Conservation (phyloP, 2,113 vertebrate species). For the Scortum barcoo region DNA sequence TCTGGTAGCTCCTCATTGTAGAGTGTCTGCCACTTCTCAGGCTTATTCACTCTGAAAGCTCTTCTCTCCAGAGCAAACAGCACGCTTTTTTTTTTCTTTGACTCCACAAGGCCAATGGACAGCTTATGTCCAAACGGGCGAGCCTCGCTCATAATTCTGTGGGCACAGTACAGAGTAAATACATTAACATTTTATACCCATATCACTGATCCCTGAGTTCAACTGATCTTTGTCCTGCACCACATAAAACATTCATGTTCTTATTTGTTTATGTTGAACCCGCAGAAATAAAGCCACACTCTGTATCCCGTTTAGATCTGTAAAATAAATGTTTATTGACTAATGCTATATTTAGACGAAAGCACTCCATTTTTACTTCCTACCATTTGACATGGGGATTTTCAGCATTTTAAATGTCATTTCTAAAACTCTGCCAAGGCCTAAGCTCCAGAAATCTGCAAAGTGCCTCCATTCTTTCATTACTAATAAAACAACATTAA, state of each 20-base stretch:
- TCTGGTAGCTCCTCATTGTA: slow-evolving; percentile 77
- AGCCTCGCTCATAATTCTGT: slow-evolving; percentile 71
- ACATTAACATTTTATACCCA: slow-evolving; percentile 79
- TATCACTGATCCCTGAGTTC: slow-evolving; percentile 64
- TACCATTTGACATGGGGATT: slow-evolving; percentile 72
- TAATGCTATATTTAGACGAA: slow-evolving; percentile 76
- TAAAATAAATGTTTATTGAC: slow-evolving; percentile 77
- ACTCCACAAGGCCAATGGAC: slow-evolving; percentile 72
- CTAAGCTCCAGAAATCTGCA: slow-evolving; percentile 72
- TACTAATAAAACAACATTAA: slow-evolving; percentile 81
- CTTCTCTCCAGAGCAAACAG: slow-evolving; percentile 79
- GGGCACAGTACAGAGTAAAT: slow-evolving; percentile 76
- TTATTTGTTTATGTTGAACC: slow-evolving; percentile 74
- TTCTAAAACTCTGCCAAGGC: slow-evolving; percentile 68
- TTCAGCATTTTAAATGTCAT: slow-evolving; percentile 69
- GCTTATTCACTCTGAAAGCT: slow-evolving; percentile 81
- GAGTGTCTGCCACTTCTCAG: slow-evolving; percentile 81
- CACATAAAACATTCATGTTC: slow-evolving; percentile 73
- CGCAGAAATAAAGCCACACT: slow-evolving; percentile 65
- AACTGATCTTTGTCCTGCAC: slow-evolving; percentile 76
- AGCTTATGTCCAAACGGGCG: slow-evolving; percentile 68
- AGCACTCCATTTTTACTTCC: slow-evolving; percentile 68
- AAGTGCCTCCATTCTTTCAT: slow-evolving; percentile 81
- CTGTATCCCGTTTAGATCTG: slow-evolving; percentile 68
- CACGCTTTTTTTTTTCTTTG: slow-evolving; percentile 46